Conservation (phyloP, 2,113 vertebrate species). For the Piaya cayana region DNA sequence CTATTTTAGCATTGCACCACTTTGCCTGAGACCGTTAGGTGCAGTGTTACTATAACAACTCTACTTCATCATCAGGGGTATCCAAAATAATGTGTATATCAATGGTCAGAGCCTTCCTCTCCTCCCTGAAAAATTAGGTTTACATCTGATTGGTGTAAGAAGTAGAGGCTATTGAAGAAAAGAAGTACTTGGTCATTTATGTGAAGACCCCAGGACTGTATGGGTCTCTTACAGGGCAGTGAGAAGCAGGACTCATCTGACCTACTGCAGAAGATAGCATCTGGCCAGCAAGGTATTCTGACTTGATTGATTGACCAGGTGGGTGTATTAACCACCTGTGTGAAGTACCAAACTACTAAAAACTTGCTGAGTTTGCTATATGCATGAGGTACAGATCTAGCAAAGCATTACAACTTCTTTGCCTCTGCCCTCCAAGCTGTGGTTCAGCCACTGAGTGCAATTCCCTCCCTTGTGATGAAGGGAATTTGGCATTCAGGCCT, state of each 20-base stretch:
- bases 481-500: not conserved
- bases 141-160: not conserved
- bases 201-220: not conserved
- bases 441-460: accelerated
- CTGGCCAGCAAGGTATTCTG: not conserved
- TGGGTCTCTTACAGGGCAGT: not conserved
- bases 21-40: not conserved
- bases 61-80: accelerated
- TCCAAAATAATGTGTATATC: not conserved
- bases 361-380: not conserved
- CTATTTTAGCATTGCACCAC: not conserved
- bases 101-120: not conserved
- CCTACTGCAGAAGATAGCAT: not conserved
- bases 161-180: not conserved
- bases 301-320: not conserved
- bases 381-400: not conserved
- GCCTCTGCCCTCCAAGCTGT: not conserved
- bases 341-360: not conserved
- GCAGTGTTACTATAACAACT: accelerated
- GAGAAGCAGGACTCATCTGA: not conserved
- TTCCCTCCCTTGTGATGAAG: not conserved
- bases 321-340: not conserved
- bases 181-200: not conserved
- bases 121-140: not conserved
- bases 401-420: not conserved